Percentiles rank a stretch among this genome's conserved stretches.
phyloP scores from a whole-genome alignment of 2,113 vertebrate species.

The Pterocles burchelli region DNA sequence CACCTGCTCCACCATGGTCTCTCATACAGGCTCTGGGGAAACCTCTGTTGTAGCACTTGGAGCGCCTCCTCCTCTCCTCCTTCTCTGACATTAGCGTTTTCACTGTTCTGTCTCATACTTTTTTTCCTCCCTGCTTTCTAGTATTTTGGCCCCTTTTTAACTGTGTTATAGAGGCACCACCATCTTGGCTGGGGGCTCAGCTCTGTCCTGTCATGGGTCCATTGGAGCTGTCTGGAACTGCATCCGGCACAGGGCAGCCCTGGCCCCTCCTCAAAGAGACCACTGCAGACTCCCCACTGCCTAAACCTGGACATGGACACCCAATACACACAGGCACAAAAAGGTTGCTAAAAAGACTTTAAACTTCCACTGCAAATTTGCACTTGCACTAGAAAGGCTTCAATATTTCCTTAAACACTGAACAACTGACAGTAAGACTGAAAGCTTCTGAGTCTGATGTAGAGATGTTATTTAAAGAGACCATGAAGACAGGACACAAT shows the following conservation, averaged over 20 bases:
- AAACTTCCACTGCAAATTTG: not conserved
- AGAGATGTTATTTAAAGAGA: not conserved
- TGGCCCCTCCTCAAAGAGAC: not conserved
- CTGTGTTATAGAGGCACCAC: not conserved
- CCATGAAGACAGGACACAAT: not conserved
- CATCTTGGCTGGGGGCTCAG: not conserved
- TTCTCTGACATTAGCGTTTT: not conserved
- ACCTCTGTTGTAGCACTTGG: not conserved
- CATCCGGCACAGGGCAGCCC: rapidly evolving
- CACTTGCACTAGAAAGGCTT: not conserved
- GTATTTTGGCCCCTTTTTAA: not conserved
- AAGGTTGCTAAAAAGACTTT: not conserved
- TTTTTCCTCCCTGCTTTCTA: not conserved
- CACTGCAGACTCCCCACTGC: not conserved
- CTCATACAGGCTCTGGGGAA: not conserved
- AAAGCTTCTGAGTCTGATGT: not conserved
- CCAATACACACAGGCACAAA: not conserved
- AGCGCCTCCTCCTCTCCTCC: not conserved
- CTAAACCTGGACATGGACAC: not conserved
- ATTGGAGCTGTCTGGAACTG: not conserved
- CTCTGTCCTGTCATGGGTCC: not conserved
- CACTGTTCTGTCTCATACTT: not conserved
- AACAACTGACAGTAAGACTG: not conserved
- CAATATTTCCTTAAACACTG: not conserved
- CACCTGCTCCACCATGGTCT: not conserved